Conservation (phyloP, 2,888 invertebrate genomes). For the Perizoma affinitatum region DNA sequence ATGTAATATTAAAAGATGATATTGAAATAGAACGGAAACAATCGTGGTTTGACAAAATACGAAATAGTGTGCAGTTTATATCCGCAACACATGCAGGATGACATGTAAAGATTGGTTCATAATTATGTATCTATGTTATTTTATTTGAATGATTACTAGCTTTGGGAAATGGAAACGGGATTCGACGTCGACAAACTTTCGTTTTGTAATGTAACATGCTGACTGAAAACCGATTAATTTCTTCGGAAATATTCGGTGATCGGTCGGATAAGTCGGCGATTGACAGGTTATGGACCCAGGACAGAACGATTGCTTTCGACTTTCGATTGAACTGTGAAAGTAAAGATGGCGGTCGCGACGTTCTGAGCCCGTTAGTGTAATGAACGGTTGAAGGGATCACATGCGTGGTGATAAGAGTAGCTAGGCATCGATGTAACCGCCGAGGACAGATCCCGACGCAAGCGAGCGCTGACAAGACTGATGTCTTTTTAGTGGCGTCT, state of each 20-base stretch:
- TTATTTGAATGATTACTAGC: conserved; percentile 32
- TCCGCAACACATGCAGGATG: conserved; percentile 46
- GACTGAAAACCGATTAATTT: conserved; percentile 32
- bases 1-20: conserved; percentile 45
- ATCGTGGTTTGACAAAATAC: conserved; percentile 63
- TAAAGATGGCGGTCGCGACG: conserved; percentile 15
- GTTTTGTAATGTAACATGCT: conserved; percentile 22
- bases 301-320: conserved; percentile 10
- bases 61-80: conserved; percentile 49
- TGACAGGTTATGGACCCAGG: conserved; percentile 33
- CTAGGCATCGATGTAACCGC: conserved; percentile 46
- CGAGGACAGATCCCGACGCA: conserved; percentile 27
- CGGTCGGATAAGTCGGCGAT: conserved; percentile 35
- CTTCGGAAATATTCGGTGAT: conserved; percentile 17
- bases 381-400: conserved; percentile 78
- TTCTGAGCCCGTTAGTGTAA: conserved; percentile 60
- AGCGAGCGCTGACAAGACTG: conserved; percentile 29
- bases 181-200: conserved; percentile 28
- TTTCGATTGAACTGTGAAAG: neutral
- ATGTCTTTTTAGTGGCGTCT: conserved; percentile 32
- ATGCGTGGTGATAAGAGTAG: conserved; percentile 60
- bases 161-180: conserved; percentile 27
- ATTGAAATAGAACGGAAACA: conserved; percentile 67
- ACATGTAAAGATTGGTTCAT: conserved; percentile 41
- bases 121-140: conserved; percentile 43